These are phyloP conservation scores for Eciton burchellii DNA, from an alignment of 1,140 invertebrate genomes.

Conservation along the genomic window DNA sequence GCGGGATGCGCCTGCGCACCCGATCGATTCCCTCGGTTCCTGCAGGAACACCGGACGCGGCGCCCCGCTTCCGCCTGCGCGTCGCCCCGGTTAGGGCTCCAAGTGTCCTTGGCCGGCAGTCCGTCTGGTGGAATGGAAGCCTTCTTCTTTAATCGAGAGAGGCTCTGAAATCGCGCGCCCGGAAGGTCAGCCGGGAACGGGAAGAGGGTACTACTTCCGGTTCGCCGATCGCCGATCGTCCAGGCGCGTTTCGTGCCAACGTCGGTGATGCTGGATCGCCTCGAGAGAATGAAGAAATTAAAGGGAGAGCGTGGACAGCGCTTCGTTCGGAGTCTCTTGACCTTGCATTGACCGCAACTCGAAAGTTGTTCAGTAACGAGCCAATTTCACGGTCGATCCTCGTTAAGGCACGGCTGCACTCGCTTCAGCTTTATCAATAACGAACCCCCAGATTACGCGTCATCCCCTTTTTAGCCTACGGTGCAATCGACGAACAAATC, in stretches of 20 bases:
- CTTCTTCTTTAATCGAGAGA: neutral
- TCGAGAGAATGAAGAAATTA: neutral
- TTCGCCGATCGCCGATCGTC: neutral
- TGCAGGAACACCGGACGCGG: constrained; percentile 75
- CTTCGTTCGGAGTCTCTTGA: neutral
- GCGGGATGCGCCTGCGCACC: constrained; percentile 81
- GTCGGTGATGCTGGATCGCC: neutral
- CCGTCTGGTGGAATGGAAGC: neutral
- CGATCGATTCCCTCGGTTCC: constrained; percentile 83
- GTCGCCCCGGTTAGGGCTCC: constrained; percentile 7
- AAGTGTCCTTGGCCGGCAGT: constrained; percentile 39
- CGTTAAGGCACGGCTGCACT: neutral
- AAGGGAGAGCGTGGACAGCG: neutral
- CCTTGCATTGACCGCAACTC: neutral
- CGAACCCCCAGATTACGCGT: neutral
- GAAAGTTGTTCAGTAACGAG: neutral
- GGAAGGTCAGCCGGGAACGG: neutral
- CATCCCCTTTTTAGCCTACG: neutral
- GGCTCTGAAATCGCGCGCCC: neutral
- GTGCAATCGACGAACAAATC: constrained; percentile 43
- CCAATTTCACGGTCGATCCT: neutral
- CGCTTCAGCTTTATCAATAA: constrained; percentile 2
- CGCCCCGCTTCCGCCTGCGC: constrained; percentile 63
- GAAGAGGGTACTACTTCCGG: constrained; percentile 4
- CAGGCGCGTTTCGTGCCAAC: no score